Base-by-base conservation (phyloP, 2,113 vertebrate genomes). In the Peromyscus maniculatus region DNA sequence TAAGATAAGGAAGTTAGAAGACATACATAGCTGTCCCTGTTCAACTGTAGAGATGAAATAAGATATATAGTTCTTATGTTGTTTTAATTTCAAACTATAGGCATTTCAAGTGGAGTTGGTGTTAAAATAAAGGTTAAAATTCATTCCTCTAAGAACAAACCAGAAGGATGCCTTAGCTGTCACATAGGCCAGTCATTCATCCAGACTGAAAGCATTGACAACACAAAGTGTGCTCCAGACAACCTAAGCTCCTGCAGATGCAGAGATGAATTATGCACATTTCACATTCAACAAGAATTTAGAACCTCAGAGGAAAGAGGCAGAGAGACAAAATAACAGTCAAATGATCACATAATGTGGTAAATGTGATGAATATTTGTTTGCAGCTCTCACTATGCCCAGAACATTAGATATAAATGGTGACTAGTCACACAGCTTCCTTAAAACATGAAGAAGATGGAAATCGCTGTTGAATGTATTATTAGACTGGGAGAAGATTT, bases 111-210 rank as follows among this genome's bases (percentile, higher is more conserved):
- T 93, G 84, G 9, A 88, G 75, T 89, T n/a, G 21, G 17, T 88
- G 7, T 59, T 49, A 89, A 97, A 95, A 79, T n/a, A 80, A 91
- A 96, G 21, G 36, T 74, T 72, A 74, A 97, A 87, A 82, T 69
- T 95, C 28, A 84, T 84, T 87, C 86, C 69, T 89, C 66, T 74
- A 36, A 93, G 88, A 94, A 39, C 67, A 75, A 89, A 89, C 26
- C 78, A 7, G 6, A 59, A 88, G 28, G 46, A 46, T 90, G 7
- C 77, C 79, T 94, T 75, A 84, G 69, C 16, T 94, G 4, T 43
- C 59, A 52, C 46, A 7, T 2, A 94, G 13, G 28, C 43, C 46
- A 66, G 92, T 79, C 46, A 74, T 31, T 71, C 46, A 46, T 39
- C 91, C 16, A 78, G 9, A 92, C 9, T 91, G 67, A 74, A 67